These are phyloP conservation scores for Psittacula derbiana DNA, from an alignment of 2,797 vertebrate species.

Conservation along the genomic window DNA sequence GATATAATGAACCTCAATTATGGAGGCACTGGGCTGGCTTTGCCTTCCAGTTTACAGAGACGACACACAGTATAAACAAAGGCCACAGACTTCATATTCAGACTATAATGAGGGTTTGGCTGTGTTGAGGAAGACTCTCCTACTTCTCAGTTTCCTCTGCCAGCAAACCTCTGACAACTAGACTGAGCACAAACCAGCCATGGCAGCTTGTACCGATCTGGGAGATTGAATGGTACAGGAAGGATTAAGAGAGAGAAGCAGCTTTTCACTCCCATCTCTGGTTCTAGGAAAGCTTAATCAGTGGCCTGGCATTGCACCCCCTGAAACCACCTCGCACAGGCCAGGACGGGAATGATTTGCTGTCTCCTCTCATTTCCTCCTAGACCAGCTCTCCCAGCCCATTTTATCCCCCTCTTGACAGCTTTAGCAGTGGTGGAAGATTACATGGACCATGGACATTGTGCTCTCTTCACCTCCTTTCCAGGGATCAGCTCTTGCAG, in stretches of 20 bases:
- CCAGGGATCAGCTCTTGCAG: not conserved
- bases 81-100: not conserved
- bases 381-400: not conserved
- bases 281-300: slow-evolving; percentile 28
- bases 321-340: not conserved
- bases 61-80: not conserved
- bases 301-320: not conserved
- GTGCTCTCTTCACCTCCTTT: not conserved
- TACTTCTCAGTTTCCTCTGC: slow-evolving; percentile 20
- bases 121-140: not conserved
- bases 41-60: not conserved
- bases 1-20: not conserved
- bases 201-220: slow-evolving; percentile 10
- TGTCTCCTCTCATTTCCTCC: slow-evolving; percentile 49
- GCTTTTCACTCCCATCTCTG: slow-evolving; percentile 30
- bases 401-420: not conserved
- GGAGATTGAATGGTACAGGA: not conserved
- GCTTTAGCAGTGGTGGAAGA: not conserved
- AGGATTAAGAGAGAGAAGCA: slow-evolving; percentile 44
- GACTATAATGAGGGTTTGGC: slow-evolving; percentile 11
- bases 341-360: not conserved
- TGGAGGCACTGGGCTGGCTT: not conserved
- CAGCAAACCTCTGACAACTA: slow-evolving; percentile 23
- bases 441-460: not conserved
- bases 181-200: not conserved